Evolutionary conservation across 2,888 invertebrate species (phyloP), one percentile per base, ranked within the genome.

Genomic region (Watsonalla cultraria): DNA sequence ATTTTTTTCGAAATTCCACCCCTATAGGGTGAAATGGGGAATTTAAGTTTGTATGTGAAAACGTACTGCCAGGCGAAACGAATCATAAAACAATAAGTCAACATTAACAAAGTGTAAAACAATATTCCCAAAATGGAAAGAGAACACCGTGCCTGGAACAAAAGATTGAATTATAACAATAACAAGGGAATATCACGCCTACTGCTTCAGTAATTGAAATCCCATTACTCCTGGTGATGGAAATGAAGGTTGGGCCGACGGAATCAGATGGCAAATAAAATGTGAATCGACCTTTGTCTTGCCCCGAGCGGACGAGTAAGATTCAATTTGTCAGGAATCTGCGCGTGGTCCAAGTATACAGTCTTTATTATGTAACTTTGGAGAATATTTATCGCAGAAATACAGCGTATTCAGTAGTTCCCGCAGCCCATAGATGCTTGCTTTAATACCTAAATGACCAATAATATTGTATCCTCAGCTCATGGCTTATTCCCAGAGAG

Each of bases 311-410:
- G 69, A 76, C 75, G 66, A 76, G 78, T 78, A 78, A 80, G 82
- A 89, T 89, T 87, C 86, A 89, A 89, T 88, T 88, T 89, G 86
- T 86, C 84, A 87, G 77, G 76, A 74, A 79, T 77, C 75, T 75
- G 62, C 42, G 52, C 9, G 35, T 62, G 77, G 76, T 34, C 2
- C 59, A 70, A 74, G 74, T 53, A 13, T 11, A 42, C 1, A 42
- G 11, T 5, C 5, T 42, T 11, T 42, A 11, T 11, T 8, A 8
- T 11, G 5, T 7, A 37, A 37, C 8, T 37, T 42, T 5, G 5
- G 6, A 58, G 0, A 57, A 57, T 55, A 51, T 53, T 9, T 34
- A 42, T 62, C 52, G 52, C 47, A 35, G 6, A 45, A 51, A 42
- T 34, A 46, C 34, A 7, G 6, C 24, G 2, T 24, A 24, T 2